Evolutionary conservation across 2,797 vertebrate genomes (phyloP), one percentile per base, ranked within the genome.

Genomic region (Sarcoramphus papa): DNA sequence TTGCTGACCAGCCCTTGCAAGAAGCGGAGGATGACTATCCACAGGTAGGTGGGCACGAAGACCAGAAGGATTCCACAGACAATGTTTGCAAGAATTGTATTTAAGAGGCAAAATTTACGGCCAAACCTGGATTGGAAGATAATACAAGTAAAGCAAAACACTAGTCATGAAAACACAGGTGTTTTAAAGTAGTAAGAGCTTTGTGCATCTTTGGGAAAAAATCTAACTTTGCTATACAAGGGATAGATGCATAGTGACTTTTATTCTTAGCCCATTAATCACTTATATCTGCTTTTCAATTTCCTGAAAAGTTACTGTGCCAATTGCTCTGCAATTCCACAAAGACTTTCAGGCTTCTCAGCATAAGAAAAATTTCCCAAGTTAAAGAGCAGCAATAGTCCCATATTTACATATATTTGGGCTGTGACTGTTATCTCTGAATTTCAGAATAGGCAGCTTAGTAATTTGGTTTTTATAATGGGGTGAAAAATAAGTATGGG

Each of bases 1-100:
- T 98, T 98, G 97, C 98, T 98, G 96, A 98, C 98, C 88, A 98
- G 94, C 15, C 98, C 98, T 86, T 98, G 98, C 86, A 98, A 73
- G 63, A 98, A 96, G 6, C 98, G 98, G 64, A 98, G 97, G 67
- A 98, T 94, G 73, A 98, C 70, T 81, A 98, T 94, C 98, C 97
- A 98, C 4, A 97, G 48, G 59, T 98, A 98, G 88, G 57, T 97
- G 31, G 98, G 98, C 59, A 98, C 90, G 3, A 98, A 76, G 9
- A 98, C 98, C 92, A 98, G 94, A 57, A 98, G 96, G 10, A 98
- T 88, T 41, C 98, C 98, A 56, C 96, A 96, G 1, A 95, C 25
- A 19, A 97, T 9, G 0, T 95, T 98, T 74, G 97, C 89, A 92
- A 98, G 64, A 72, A 98, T 91, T 18, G 98, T 98, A 7, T 28